These are phyloP conservation scores for Amphimedon queenslandica DNA, from an alignment of 37 sponge, comb jelly and placozoan species.

Conservation along the genomic window DNA sequence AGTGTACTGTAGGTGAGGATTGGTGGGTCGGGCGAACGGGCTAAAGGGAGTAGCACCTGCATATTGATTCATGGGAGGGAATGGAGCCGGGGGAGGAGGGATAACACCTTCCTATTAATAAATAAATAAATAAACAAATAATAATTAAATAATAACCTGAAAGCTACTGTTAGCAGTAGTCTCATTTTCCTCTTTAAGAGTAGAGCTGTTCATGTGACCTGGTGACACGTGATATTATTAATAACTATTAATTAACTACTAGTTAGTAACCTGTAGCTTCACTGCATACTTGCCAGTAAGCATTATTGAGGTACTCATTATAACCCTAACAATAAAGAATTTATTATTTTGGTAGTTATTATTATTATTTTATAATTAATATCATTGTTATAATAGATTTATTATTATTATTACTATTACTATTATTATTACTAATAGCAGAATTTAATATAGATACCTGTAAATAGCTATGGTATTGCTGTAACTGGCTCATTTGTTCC, in stretches of 20 bases:
- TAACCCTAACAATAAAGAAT: not conserved
- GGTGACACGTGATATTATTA: too few species aligned
- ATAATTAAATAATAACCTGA: too few species aligned
- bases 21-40: not conserved
- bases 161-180: too few species aligned
- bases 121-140: too few species aligned
- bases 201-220: too few species aligned
- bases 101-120: not conserved
- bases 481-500: constrained; percentile 32
- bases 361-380: too few species aligned
- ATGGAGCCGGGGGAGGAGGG: not conserved
- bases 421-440: too few species aligned
- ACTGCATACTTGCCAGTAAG: not conserved
- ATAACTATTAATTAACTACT: too few species aligned
- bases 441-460: constrained; percentile 7
- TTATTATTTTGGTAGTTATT: not conserved
- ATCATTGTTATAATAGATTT: too few species aligned
- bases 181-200: too few species aligned
- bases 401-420: too few species aligned
- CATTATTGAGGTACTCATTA: not conserved
- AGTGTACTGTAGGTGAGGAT: not conserved
- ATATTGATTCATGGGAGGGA: not conserved
- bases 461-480: constrained; percentile 53
- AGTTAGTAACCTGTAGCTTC: too few species aligned
- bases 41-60: not conserved